A percentile compares a stretch with the other conserved stretches of the same genome.
Evolutionary conservation across 2,797 vertebrate species (phyloP).

Genomic region (Squalus acanthias): DNA sequence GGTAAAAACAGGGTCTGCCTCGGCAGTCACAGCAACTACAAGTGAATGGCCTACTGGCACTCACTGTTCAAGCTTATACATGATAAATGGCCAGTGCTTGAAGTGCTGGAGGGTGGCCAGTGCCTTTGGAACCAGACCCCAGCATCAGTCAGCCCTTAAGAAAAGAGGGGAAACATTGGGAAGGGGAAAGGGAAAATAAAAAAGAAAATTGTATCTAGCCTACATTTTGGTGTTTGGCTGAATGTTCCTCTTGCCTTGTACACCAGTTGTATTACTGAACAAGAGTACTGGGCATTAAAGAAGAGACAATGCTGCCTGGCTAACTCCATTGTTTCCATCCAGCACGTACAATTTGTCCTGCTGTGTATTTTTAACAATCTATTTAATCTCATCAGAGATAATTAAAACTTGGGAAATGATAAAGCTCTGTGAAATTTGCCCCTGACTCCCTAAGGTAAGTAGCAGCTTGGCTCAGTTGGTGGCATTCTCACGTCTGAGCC

Average conservation of each 20-base stretch:
- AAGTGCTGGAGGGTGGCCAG: not conserved
- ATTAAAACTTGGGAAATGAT: not conserved
- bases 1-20: not conserved
- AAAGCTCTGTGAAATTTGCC: not conserved
- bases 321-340: not conserved
- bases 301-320: not conserved
- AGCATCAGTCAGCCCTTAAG: not conserved
- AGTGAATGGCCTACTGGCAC: not conserved
- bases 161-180: not conserved
- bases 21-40: not conserved
- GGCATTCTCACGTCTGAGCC: not conserved
- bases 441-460: not conserved
- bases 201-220: not conserved
- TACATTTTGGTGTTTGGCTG: not conserved
- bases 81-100: not conserved
- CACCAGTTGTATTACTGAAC: not conserved
- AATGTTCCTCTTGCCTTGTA: not conserved
- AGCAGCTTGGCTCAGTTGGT: not conserved
- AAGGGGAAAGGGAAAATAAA: not conserved
- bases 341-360: not conserved
- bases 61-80: too few species aligned
- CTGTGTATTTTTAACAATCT: not conserved
- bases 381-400: not conserved
- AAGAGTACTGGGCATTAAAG: not conserved
- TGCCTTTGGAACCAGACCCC: not conserved